phyloP scores from a whole-genome alignment of 2,888 invertebrate genomes.

The Aleiodes leptofemur region DNA sequence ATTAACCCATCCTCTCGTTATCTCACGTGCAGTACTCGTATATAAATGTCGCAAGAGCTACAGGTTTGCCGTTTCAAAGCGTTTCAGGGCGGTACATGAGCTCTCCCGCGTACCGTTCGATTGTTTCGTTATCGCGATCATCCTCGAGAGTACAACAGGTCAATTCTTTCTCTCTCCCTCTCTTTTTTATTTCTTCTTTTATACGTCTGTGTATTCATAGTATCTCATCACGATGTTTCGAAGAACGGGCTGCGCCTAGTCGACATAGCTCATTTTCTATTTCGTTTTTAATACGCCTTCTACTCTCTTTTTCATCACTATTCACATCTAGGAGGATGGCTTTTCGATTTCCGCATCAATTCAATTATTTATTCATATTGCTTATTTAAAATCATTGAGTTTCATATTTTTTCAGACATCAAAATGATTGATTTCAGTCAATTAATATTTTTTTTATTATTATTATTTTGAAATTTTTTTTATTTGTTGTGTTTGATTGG shows the following conservation, averaged over 20 bases:
- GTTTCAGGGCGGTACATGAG: conserved; percentile 53
- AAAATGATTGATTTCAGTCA: too few relatives aligned
- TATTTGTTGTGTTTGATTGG: too few relatives aligned
- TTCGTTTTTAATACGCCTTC: conserved; percentile 20
- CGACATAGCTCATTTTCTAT: conserved; percentile 45
- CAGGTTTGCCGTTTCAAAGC: conserved; percentile 37
- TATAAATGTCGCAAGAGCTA: conserved; percentile 37
- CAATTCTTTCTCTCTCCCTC: conserved; percentile 57
- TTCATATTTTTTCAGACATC: too few relatives aligned
- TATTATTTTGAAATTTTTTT: too few relatives aligned
- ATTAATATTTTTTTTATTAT: too few relatives aligned
- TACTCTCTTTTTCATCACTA: conserved; percentile 43
- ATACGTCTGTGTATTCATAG: conserved; percentile 20
- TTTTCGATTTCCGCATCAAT: conserved; percentile 4
- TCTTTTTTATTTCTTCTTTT: conserved; percentile 54
- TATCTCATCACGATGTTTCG: conserved; percentile 31
- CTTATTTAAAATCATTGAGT: too few relatives aligned
- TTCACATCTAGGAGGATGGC: neutral
- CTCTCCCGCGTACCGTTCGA: conserved; percentile 60
- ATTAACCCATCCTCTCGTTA: conserved; percentile 34
- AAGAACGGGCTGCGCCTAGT: conserved; percentile 47
- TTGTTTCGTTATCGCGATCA: conserved; percentile 73
- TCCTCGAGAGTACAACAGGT: conserved; percentile 59
- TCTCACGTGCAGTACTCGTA: conserved; percentile 33
- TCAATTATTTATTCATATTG: too few relatives aligned